These are phyloP conservation scores for Macaria notata DNA, from an alignment of 2,888 invertebrate species.

Conservation along the genomic window DNA sequence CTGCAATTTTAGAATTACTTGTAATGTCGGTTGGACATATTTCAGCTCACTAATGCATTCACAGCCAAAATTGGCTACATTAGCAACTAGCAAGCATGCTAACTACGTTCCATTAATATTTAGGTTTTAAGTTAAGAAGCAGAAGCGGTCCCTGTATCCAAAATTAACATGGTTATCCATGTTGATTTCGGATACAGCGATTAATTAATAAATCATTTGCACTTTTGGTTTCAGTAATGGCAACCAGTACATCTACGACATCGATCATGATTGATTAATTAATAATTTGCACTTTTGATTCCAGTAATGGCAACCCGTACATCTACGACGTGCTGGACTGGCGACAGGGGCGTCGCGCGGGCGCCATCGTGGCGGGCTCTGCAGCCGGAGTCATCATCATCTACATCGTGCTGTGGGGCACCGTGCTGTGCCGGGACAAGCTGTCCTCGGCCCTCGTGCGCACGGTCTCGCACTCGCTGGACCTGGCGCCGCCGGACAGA, in stretches of 20 bases:
- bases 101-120: too few species aligned
- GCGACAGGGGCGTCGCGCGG: slow-evolving; percentile 84
- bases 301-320: slow-evolving; percentile 82
- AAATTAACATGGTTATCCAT: too few species aligned
- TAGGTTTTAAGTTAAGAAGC: too few species aligned
- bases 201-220: too few species aligned
- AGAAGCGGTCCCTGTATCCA: too few species aligned
- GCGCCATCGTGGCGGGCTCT: slow-evolving; percentile 61
- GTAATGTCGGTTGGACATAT: too few species aligned
- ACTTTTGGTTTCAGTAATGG: slow-evolving; percentile 74
- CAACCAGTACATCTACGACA: slow-evolving; percentile 86
- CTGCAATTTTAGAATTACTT: too few species aligned
- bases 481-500: slow-evolving; percentile 48
- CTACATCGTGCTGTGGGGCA: slow-evolving; percentile 53
- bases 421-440: slow-evolving; percentile 55
- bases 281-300: too few species aligned
- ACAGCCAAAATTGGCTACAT: too few species aligned
- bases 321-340: slow-evolving; percentile 91
- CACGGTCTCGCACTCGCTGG: slow-evolving; percentile 56
- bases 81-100: too few species aligned
- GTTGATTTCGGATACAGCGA: too few species aligned
- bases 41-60: too few species aligned
- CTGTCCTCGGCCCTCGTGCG: slow-evolving; percentile 49
- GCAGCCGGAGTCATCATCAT: slow-evolving; percentile 50
- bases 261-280: slow-evolving; percentile 42